phyloP scores from a whole-genome alignment of 2,888 invertebrate species.

The Cylloceria caligata region DNA sequence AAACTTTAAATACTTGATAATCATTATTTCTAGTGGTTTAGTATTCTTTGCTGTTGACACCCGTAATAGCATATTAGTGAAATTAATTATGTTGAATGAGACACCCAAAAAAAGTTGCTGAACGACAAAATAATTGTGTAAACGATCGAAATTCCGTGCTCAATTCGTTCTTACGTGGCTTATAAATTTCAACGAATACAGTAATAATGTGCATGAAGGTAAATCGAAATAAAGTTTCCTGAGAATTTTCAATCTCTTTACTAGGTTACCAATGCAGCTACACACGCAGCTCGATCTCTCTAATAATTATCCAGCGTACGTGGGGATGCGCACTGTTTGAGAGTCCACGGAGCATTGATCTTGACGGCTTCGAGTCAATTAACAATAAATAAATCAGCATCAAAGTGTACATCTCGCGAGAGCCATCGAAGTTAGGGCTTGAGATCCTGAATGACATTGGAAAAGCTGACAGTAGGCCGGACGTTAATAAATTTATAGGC shows the following conservation, averaged over 20 bases:
- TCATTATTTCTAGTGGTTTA: not conserved
- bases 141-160: not conserved
- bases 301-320: constrained; percentile 57
- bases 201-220: constrained; percentile 14
- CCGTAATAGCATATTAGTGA: not conserved
- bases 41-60: not conserved
- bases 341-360: constrained; percentile 60
- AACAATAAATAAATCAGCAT: constrained; percentile 71
- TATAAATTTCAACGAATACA: not conserved
- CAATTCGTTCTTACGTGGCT: not conserved
- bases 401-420: constrained; percentile 26
- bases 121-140: not conserved
- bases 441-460: constrained; percentile 59
- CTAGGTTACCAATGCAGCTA: constrained; percentile 59
- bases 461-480: constrained; percentile 63
- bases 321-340: constrained; percentile 58
- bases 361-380: constrained; percentile 70
- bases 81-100: not conserved
- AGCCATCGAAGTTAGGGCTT: constrained; percentile 28
- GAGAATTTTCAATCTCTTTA: constrained; percentile 40
- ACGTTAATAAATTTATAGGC: constrained; percentile 70
- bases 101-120: not conserved
- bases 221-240: constrained; percentile 45
- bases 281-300: constrained; percentile 55
- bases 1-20: not conserved